Evolutionary conservation across 2,113 vertebrate species (phyloP).

Genomic region (Catharus fuscescens): DNA sequence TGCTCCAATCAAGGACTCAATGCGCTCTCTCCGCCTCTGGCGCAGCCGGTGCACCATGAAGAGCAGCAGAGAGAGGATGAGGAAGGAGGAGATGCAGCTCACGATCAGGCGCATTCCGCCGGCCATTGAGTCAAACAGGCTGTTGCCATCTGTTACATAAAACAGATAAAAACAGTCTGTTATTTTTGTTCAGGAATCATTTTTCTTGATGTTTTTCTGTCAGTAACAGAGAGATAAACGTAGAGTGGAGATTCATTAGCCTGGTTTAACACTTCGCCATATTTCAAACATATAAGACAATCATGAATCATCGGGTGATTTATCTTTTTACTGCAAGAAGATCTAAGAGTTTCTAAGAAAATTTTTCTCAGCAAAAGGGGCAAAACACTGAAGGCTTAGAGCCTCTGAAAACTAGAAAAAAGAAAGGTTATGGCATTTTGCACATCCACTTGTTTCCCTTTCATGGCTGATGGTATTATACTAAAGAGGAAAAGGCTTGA

Average conservation of each 20-base stretch:
- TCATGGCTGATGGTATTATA: not conserved
- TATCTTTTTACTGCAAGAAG: not conserved
- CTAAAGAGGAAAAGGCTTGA: not conserved
- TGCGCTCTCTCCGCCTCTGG: constrained; percentile 92
- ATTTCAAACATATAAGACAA: not conserved
- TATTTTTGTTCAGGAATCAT: not conserved
- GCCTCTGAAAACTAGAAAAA: not conserved
- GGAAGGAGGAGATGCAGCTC: constrained; percentile 98
- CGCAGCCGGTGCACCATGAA: constrained; percentile 98
- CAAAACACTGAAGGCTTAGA: not conserved
- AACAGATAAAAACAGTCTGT: not conserved
- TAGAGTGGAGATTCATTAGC: not conserved
- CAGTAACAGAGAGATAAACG: not conserved
- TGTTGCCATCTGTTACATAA: constrained; percentile 85
- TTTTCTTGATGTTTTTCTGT: not conserved
- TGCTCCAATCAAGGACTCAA: constrained; percentile 94
- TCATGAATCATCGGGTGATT: not conserved
- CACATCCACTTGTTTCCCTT: not conserved
- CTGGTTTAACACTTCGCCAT: not conserved
- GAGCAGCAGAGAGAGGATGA: constrained; percentile 96
- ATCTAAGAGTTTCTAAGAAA: not conserved
- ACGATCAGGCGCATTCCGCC: constrained; percentile 96
- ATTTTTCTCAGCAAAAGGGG: not conserved
- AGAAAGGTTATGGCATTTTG: not conserved
- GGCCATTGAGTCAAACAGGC: constrained; percentile 97